Percentiles rank a stretch among this genome's conserved stretches.
Conservation (phyloP, 2,113 vertebrate genomes). For the Bagarius yarrelli region DNA sequence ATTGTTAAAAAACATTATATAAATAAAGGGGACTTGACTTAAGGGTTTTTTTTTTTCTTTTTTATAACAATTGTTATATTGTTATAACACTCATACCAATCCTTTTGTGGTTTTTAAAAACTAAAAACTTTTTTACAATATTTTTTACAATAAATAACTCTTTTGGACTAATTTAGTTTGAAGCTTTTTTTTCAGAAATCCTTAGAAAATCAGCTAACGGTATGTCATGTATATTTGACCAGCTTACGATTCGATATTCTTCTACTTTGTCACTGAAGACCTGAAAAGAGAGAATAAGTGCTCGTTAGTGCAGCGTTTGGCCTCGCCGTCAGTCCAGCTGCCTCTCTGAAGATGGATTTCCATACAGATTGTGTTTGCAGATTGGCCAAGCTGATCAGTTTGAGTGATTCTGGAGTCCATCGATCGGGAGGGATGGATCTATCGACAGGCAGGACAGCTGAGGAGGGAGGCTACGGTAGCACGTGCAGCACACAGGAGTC, state of each 20-base stretch:
- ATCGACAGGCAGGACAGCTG: conserved; percentile 67
- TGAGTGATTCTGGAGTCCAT: conserved; percentile 75
- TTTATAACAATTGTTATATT: too few species aligned
- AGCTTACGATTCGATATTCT: conserved; percentile 37
- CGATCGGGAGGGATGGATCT: conserved; percentile 76
- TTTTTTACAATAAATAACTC: too few species aligned
- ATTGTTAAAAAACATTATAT: too few species aligned
- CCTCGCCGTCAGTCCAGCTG: conserved; percentile 1
- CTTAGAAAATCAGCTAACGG: not conserved
- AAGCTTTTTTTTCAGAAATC: too few species aligned
- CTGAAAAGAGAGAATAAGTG: conserved; percentile 38
- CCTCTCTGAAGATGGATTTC: conserved; percentile 73
- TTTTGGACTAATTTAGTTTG: too few species aligned
- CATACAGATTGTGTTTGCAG: conserved; percentile 80
- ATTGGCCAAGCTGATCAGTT: conserved; percentile 78
- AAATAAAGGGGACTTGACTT: too few species aligned
- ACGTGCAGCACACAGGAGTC: conserved; percentile 56
- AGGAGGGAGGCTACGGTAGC: conserved; percentile 58
- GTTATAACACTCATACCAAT: too few species aligned
- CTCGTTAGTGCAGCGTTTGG: conserved; percentile 43
- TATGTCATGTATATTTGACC: conserved; percentile 51
- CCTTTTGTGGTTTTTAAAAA: too few species aligned
- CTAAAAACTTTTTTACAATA: too few species aligned
- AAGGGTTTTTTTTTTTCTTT: too few species aligned
- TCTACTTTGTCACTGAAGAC: conserved; percentile 46